phyloP scores from a whole-genome alignment of 2,113 vertebrate species.

The Chroicocephalus ridibundus region DNA sequence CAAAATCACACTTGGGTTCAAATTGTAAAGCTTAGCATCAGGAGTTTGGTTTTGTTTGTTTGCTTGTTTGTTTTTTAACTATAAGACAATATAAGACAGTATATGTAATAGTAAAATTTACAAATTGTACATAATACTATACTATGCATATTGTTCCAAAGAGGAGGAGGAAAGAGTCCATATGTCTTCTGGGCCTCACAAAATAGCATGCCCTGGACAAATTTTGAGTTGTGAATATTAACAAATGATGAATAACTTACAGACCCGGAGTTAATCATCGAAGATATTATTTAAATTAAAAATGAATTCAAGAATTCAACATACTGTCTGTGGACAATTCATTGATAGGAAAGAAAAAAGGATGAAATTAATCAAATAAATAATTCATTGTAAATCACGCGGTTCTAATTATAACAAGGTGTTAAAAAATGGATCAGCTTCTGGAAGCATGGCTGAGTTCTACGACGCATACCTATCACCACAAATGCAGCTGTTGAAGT shows the following conservation, averaged over 20 bases:
- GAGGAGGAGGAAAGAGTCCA: not conserved
- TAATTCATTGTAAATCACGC: constrained; percentile 38
- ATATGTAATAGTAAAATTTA: not conserved
- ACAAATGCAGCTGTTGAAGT: not conserved
- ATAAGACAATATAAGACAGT: not conserved
- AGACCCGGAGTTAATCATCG: not conserved
- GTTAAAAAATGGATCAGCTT: constrained; percentile 48
- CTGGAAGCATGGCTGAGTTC: not conserved
- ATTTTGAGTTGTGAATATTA: not conserved
- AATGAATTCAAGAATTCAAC: constrained; percentile 35
- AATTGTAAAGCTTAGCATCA: not conserved
- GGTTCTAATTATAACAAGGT: constrained; percentile 46
- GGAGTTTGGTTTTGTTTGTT: not conserved
- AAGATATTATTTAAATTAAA: constrained; percentile 35
- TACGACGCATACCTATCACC: not conserved
- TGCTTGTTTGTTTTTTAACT: not conserved
- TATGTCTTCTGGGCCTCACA: not conserved
- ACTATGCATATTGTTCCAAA: not conserved
- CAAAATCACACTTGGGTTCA: not conserved
- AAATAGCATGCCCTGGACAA: not conserved
- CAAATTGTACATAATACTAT: not conserved
- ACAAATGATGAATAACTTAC: not conserved
- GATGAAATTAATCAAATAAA: constrained; percentile 58
- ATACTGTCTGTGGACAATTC: constrained; percentile 4
- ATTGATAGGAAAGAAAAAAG: constrained; percentile 22